Evolutionary conservation across 2,888 invertebrate genomes (phyloP).

Genomic region (Celastrina argiolus): DNA sequence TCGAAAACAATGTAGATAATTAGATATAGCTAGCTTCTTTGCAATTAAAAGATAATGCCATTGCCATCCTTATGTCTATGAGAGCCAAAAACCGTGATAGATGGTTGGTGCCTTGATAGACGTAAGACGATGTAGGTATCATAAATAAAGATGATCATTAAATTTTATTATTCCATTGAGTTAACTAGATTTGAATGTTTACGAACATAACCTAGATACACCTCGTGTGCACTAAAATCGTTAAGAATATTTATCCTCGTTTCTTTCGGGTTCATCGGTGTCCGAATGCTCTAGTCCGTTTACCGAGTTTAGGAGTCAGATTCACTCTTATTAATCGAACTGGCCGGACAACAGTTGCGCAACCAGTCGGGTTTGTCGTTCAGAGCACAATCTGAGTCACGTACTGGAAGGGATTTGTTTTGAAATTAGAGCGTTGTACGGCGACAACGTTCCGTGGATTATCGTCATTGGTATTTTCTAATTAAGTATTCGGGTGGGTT

Average conservation of each 20-base stretch:
- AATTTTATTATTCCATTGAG: neutral
- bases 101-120: neutral
- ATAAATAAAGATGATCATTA: conserved; percentile 11
- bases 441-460: conserved; percentile 66
- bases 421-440: conserved; percentile 70
- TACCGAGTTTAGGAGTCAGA: conserved; percentile 41
- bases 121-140: neutral
- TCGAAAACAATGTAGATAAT: neutral
- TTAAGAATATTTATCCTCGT: neutral
- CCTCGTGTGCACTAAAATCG: neutral
- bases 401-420: conserved; percentile 73
- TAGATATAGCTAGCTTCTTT: too few relatives aligned
- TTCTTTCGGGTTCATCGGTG: neutral
- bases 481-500: conserved; percentile 49
- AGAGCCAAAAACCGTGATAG: neutral
- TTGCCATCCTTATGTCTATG: neutral
- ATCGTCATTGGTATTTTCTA: conserved; percentile 65
- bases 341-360: conserved; percentile 44
- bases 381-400: conserved; percentile 73
- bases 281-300: neutral
- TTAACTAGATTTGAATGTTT: neutral
- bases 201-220: neutral
- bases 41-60: neutral
- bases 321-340: conserved; percentile 62
- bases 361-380: conserved; percentile 61